Evolutionary conservation across 2,113 vertebrate species (phyloP).

Genomic region (Smithornis capensis): DNA sequence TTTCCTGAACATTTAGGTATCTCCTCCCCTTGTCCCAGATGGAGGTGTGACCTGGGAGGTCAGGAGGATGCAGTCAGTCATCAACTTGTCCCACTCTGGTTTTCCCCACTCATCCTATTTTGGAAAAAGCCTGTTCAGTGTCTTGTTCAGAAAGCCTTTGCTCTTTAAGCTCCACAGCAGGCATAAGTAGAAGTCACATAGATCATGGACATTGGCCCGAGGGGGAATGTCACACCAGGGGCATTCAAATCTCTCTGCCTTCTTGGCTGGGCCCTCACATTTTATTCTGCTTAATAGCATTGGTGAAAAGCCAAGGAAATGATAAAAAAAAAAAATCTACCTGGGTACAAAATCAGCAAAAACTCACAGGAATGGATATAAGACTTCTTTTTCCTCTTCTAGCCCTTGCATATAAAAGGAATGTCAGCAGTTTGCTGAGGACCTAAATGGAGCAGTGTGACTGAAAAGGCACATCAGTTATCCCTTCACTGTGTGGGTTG

Average conservation of each 20-base stretch:
- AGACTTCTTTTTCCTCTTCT: not conserved
- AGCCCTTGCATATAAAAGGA: not conserved
- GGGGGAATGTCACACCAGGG: not conserved
- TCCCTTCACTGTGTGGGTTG: not conserved
- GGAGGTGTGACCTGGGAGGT: not conserved
- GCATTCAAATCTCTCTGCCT: not conserved
- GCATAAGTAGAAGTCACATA: not conserved
- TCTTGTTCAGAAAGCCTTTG: not conserved
- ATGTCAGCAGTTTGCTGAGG: not conserved
- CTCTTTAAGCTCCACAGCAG: not conserved
- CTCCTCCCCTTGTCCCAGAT: not conserved
- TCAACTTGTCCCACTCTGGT: not conserved
- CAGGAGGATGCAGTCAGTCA: not conserved
- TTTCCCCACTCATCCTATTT: not conserved
- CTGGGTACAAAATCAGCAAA: not conserved
- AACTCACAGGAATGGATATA: not conserved
- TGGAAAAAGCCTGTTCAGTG: not conserved
- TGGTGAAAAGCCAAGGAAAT: not conserved
- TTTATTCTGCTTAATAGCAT: not conserved
- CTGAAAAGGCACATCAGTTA: not conserved
- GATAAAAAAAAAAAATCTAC: not conserved
- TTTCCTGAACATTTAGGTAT: not conserved
- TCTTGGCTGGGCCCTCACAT: not conserved
- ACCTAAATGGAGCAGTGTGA: not conserved
- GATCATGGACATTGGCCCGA: not conserved